A percentile compares a stretch with the other conserved stretches of the same genome.
phyloP scores from a whole-genome alignment of 2,113 vertebrate species.

The Pimephales promelas region DNA sequence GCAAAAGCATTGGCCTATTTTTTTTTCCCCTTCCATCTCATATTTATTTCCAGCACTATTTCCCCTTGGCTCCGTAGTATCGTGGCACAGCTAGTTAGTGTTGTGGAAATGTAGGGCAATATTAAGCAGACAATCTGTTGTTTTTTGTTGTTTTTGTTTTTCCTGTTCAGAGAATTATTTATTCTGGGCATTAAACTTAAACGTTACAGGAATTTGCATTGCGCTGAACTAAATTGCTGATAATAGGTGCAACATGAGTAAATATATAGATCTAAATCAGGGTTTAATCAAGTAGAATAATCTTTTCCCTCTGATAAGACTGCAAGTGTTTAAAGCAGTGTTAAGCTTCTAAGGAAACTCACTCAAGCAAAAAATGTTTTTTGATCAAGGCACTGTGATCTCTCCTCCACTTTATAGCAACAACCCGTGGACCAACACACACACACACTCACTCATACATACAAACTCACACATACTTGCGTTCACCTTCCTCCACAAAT shows the following conservation, averaged over 20 bases:
- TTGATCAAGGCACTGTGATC: constrained; percentile 57
- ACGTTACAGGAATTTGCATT: constrained; percentile 39
- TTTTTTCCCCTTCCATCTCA: no score
- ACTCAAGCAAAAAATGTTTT: constrained; percentile 57
- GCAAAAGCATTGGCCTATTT: no score
- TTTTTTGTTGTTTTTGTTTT: background rate
- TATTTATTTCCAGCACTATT: no score
- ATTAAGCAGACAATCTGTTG: constrained; percentile 18
- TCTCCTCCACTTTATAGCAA: constrained; percentile 15
- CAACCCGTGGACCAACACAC: background rate
- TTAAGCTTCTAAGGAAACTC: constrained; percentile 54
- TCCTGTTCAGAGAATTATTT: background rate
- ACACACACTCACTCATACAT: background rate
- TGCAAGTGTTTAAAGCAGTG: constrained; percentile 50
- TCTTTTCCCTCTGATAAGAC: no score
- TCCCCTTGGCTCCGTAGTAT: no score
- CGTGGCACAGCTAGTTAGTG: background rate
- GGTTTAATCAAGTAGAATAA: no score
- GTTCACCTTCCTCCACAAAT: background rate
- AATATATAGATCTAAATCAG: no score
- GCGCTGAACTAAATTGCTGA: constrained; percentile 30
- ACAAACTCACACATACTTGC: background rate
- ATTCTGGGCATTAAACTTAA: constrained; percentile 41
- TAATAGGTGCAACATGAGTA: no score
- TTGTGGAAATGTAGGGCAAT: background rate